Base-by-base conservation (phyloP, 2,113 vertebrate genomes). In the Nanorana parkeri region DNA sequence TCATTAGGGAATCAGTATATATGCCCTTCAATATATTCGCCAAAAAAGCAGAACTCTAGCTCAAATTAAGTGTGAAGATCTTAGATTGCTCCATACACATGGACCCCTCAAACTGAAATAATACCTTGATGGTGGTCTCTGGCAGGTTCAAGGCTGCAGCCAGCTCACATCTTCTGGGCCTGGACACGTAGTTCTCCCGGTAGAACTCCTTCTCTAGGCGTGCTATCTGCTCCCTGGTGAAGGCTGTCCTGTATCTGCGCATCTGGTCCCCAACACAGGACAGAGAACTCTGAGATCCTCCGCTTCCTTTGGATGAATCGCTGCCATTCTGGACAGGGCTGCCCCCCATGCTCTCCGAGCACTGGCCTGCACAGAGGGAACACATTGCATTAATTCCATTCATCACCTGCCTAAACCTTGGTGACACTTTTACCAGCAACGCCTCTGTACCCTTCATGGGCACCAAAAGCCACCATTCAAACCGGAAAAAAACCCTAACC, bases 101-200 rank as follows among this genome's bases (percentile, higher is more conserved):
- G 8, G 32, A 36, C 32, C 32, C 32, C 29, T 5, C 4, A 36
- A 7, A 0, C 32, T 36, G 32, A 7, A 5, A 36, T 36, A 29
- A n/a, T 94, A 99, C 98, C 95, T 99, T 99, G 87, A 99, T 99
- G 74, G 97, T 99, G 72, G 98, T 99, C 91, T 99, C 98, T 8
- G 98, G 98, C 61, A 99, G 92, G 89, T 99, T 99, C 28, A 99
- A 89, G 54, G 98, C 95, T 21, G 98, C 96, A 0, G 98, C 98
- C 86, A 99, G 92, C 69, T 99, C 98, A 66, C 98, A 99, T 86
- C 98, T 94, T 81, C 98, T 91, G 19, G 98, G 97, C 86, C 98
- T 95, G 67, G 98, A 99, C 51, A 99, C 97, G 67, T 99, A 99
- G 89, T 99, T 99, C 86, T 99, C 98, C 84, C 98, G 91, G 89